Percentiles rank a stretch among this genome's conserved stretches.
Conservation (phyloP, 2,113 vertebrate species). For the Chrysemys picta region DNA sequence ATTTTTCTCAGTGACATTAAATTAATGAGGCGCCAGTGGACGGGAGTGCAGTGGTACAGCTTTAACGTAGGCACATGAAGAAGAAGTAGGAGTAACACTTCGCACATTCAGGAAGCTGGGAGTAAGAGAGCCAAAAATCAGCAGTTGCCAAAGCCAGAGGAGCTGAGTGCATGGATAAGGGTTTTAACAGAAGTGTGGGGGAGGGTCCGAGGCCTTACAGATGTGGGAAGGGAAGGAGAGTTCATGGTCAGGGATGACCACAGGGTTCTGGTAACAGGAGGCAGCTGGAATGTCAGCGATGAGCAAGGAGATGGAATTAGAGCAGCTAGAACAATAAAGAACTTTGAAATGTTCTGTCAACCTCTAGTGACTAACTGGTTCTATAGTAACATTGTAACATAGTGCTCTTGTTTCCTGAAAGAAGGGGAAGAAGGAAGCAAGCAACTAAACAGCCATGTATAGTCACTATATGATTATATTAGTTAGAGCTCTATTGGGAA, state of each 20-base stretch:
- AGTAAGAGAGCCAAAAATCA: fast-evolving
- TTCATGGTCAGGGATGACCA: not conserved
- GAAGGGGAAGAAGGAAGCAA: not conserved
- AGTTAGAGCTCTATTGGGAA: fast-evolving
- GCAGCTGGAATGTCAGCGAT: not conserved
- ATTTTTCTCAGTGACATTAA: not conserved
- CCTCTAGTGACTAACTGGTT: not conserved
- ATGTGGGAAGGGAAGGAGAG: not conserved
- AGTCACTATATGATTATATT: not conserved
- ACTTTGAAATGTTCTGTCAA: not conserved
- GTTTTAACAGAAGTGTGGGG: not conserved
- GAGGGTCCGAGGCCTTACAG: not conserved
- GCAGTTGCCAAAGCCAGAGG: not conserved
- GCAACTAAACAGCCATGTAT: not conserved
- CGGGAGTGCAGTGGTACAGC: not conserved
- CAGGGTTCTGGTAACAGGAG: not conserved
- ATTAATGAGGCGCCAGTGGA: not conserved
- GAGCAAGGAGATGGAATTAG: not conserved
- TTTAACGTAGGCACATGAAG: not conserved
- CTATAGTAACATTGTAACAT: not conserved
- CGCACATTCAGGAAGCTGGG: not conserved
- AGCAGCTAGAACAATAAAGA: not conserved
- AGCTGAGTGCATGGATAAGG: not conserved
- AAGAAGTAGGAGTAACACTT: not conserved
- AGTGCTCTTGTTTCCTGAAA: not conserved